A percentile compares a stretch with the other conserved stretches of the same genome.
Evolutionary conservation across 1,140 invertebrate species (phyloP).

Genomic region (Caenorhabditis inopinata): DNA sequence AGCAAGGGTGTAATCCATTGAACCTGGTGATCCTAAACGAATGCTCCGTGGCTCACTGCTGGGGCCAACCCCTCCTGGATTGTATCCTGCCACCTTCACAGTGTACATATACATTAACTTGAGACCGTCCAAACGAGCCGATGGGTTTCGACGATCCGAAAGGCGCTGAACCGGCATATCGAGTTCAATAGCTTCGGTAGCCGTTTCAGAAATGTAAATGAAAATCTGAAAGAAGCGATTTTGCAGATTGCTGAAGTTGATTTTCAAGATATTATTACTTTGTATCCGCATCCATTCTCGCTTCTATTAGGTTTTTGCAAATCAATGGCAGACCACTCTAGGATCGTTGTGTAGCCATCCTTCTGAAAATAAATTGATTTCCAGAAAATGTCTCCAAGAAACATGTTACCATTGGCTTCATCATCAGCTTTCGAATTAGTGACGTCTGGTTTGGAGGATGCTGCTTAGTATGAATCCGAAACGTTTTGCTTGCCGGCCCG

Average conservation of each 20-base stretch:
- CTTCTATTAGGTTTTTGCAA: slow-evolving; percentile 29
- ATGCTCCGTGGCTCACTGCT: slow-evolving; percentile 23
- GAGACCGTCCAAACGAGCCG: slow-evolving; percentile 40
- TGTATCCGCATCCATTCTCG: slow-evolving; percentile 35
- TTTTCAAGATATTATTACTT: too few species aligned
- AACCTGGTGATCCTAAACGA: slow-evolving; percentile 23
- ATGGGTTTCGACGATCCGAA: slow-evolving; percentile 39
- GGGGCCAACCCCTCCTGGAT: slow-evolving; percentile 40
- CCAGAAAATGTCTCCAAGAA: neutral
- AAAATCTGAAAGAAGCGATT: slow-evolving; percentile 10
- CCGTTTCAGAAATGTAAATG: slow-evolving; percentile 46
- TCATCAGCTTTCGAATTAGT: slow-evolving; percentile 14
- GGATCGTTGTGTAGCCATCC: slow-evolving; percentile 38
- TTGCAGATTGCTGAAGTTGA: too few species aligned
- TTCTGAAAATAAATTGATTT: neutral
- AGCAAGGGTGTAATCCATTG: neutral
- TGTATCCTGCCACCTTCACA: slow-evolving; percentile 42
- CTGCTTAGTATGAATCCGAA: slow-evolving; percentile 15
- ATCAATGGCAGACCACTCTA: slow-evolving; percentile 41
- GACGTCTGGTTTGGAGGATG: neutral
- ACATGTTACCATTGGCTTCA: slow-evolving; percentile 26
- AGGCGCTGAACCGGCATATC: slow-evolving; percentile 31
- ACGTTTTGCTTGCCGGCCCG: slow-evolving; percentile 18
- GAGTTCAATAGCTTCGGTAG: slow-evolving; percentile 29
- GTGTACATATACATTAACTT: slow-evolving; percentile 46